phyloP scores from a whole-genome alignment of 2,888 invertebrate genomes.

The Epicampocera succincta region DNA sequence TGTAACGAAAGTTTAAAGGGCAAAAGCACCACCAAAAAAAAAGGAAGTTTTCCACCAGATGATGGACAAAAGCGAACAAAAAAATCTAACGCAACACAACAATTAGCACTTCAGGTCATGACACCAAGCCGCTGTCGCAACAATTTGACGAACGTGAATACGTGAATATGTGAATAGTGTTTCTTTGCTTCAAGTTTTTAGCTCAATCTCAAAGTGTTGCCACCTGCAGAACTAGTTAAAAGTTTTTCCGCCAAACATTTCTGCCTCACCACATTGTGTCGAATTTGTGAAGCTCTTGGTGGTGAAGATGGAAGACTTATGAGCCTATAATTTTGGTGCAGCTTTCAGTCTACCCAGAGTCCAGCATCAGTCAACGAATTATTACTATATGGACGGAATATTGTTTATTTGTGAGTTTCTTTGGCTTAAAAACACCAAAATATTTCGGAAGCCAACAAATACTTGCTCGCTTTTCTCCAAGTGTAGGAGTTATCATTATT shows the following conservation, averaged over 20 bases:
- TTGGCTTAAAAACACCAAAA: no score
- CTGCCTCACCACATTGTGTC: no score
- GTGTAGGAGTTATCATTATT: constrained; percentile 15
- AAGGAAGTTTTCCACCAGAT: constrained; percentile 8
- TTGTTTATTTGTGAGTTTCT: no score
- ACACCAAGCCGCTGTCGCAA: constrained; percentile 26
- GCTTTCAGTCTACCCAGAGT: no score
- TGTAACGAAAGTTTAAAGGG: constrained; percentile 54
- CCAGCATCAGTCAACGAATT: no score
- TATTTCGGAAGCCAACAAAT: no score
- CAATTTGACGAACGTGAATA: constrained; percentile 47
- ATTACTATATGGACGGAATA: no score
- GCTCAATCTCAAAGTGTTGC: background rate
- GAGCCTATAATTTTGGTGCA: no score
- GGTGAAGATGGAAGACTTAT: no score
- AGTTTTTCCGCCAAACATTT: no score
- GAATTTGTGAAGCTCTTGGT: no score
- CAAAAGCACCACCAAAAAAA: constrained; percentile 20
- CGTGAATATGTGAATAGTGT: constrained; percentile 34
- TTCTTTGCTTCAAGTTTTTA: constrained; percentile 9
- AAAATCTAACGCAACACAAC: constrained; percentile 39
- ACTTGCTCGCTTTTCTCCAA: constrained; percentile 16
- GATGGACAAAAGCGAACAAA: background rate
- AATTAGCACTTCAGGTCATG: constrained; percentile 55
- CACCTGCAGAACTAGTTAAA: no score